A percentile compares a stretch with the other conserved stretches of the same genome.
These are phyloP conservation scores for Acanthopleura granulata DNA, from an alignment of 2,888 invertebrate species.

Conservation along the genomic window DNA sequence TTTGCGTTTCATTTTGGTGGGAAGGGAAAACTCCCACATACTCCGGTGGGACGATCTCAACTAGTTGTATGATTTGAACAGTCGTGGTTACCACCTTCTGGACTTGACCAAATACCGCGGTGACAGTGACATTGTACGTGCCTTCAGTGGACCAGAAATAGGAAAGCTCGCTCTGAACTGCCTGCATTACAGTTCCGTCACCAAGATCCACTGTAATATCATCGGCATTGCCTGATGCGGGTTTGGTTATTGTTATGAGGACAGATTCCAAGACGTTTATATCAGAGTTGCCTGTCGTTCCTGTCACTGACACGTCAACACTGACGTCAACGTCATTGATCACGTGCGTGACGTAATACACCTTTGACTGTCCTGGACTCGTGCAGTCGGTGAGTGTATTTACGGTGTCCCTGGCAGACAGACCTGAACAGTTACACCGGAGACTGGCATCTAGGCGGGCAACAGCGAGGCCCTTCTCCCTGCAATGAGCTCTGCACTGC, in stretches of 20 bases:
- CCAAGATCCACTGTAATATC: conserved; percentile 45
- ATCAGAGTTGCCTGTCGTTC: conserved; percentile 18
- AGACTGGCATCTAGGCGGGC: background rate
- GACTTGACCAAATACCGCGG: conserved; percentile 40
- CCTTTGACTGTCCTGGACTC: too few relatives aligned
- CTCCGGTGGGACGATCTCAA: conserved; percentile 49
- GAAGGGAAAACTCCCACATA: conserved; percentile 38
- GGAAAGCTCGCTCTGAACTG: conserved; percentile 35
- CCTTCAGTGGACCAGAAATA: conserved; percentile 54
- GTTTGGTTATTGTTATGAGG: conserved; percentile 32
- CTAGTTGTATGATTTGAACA: conserved; percentile 46
- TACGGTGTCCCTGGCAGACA: background rate
- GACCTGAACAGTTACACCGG: conserved; percentile 1
- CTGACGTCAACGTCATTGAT: too few relatives aligned
- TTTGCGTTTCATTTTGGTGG: conserved; percentile 29
- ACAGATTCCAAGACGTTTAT: conserved; percentile 46
- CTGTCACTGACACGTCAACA: background rate
- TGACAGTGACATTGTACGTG: conserved; percentile 45
- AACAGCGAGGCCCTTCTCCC: background rate
- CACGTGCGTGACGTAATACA: too few relatives aligned
- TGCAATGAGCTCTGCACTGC: background rate
- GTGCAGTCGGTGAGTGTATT: background rate
- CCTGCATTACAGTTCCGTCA: conserved; percentile 44
- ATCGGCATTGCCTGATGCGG: background rate
- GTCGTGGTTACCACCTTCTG: conserved; percentile 31